Evolutionary conservation across 2,113 vertebrate species (phyloP).

Genomic region (Etheostoma cragini): DNA sequence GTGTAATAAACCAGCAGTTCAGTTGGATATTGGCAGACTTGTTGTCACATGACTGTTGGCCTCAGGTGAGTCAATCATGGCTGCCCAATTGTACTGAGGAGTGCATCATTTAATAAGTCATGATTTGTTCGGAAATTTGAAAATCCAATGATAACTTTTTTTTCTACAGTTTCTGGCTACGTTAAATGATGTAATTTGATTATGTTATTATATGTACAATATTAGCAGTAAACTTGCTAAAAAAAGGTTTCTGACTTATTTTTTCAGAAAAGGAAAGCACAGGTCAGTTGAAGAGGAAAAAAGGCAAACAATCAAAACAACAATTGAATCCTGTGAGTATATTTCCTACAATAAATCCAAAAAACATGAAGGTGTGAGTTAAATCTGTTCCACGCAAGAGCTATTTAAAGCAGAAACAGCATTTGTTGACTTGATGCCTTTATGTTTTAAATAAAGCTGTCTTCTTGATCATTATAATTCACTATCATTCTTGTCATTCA

Average conservation of each 20-base stretch:
- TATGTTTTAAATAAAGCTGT: background rate
- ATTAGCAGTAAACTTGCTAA: background rate
- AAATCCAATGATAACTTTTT: no score
- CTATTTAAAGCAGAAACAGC: background rate
- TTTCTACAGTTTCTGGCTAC: no score
- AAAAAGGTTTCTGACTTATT: background rate
- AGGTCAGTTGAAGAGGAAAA: background rate
- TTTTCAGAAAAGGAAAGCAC: background rate
- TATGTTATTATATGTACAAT: no score
- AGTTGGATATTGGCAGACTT: no score
- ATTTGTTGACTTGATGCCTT: background rate
- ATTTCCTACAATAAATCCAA: background rate
- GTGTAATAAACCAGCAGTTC: no score
- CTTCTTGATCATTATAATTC: background rate
- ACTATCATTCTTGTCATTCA: no score
- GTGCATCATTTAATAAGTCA: no score
- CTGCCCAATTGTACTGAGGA: no score
- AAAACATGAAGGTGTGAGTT: background rate
- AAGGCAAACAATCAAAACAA: background rate
- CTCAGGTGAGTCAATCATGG: no score
- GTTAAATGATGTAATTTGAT: no score
- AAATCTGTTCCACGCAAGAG: background rate
- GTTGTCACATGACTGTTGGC: no score
- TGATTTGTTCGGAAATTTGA: no score
- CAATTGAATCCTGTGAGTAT: slow-evolving; percentile 19